Percentiles rank a stretch among this genome's conserved stretches.
These are phyloP conservation scores for Margarornis squamiger DNA, from an alignment of 2,797 vertebrate genomes.

Conservation along the genomic window DNA sequence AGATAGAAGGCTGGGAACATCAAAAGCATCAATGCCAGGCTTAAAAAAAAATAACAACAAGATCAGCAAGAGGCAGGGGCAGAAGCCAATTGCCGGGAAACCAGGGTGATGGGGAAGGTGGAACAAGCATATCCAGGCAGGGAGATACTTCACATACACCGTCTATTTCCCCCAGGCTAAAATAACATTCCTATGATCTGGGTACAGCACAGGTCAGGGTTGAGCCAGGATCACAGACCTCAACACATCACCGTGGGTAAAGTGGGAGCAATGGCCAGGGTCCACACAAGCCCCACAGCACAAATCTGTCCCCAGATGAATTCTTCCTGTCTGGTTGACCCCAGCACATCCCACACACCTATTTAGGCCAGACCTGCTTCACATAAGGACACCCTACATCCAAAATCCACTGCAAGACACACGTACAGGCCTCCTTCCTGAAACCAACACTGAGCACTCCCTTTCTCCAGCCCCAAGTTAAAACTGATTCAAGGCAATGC, in stretches of 20 bases:
- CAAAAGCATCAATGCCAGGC: conserved; percentile 36
- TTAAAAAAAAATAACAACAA: conserved; percentile 9
- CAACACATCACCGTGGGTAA: background rate
- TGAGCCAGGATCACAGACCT: background rate
- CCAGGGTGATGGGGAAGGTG: background rate
- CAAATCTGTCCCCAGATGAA: background rate
- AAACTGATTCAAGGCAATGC: background rate
- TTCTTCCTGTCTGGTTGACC: background rate
- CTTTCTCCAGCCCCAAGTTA: background rate
- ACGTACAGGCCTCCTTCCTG: accelerated
- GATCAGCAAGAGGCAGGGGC: background rate
- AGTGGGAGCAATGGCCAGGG: background rate
- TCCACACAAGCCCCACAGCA: accelerated
- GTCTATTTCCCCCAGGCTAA: accelerated
- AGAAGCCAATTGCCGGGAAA: conserved; percentile 5
- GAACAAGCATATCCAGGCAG: background rate
- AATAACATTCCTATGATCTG: background rate
- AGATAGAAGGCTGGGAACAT: conserved; percentile 57
- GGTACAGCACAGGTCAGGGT: background rate
- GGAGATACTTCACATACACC: background rate
- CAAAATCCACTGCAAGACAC: background rate
- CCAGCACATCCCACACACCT: background rate
- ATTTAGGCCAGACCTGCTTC: background rate
- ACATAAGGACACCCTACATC: background rate
- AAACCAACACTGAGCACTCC: background rate